Evolutionary conservation across 2,113 vertebrate species (phyloP).

Genomic region (Pelodiscus sinensis): DNA sequence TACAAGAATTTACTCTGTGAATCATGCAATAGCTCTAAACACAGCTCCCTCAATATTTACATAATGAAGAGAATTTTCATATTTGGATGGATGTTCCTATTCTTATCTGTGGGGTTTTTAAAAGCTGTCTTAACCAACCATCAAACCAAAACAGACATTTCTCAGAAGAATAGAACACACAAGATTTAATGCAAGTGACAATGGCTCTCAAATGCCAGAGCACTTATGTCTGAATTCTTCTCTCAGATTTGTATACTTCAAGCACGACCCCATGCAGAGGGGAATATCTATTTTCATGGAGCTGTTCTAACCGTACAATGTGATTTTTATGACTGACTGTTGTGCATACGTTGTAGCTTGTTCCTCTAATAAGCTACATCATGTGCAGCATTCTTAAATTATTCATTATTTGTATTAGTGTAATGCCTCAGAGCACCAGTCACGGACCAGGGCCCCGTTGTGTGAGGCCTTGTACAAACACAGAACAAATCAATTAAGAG

Average conservation of each 20-base stretch:
- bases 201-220: accelerated
- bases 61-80: background rate
- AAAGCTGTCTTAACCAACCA: background rate
- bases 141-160: background rate
- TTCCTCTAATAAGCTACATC: background rate
- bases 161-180: background rate
- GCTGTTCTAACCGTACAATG: background rate
- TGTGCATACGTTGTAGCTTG: background rate
- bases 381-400: background rate
- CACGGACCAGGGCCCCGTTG: background rate
- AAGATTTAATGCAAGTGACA: background rate
- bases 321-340: background rate
- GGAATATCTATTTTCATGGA: background rate
- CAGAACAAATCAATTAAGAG: background rate
- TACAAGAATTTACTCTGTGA: background rate
- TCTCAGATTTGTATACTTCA: accelerated
- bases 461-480: background rate
- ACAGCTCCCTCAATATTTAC: background rate
- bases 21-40: background rate
- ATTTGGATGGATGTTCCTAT: accelerated
- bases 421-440: background rate
- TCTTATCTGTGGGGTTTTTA: background rate
- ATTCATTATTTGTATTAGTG: background rate
- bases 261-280: background rate
- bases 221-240: accelerated